Evolutionary conservation across 2,113 vertebrate species (phyloP), one percentile per base, ranked within the genome.

Genomic region (Brienomyrus longianalis): DNA sequence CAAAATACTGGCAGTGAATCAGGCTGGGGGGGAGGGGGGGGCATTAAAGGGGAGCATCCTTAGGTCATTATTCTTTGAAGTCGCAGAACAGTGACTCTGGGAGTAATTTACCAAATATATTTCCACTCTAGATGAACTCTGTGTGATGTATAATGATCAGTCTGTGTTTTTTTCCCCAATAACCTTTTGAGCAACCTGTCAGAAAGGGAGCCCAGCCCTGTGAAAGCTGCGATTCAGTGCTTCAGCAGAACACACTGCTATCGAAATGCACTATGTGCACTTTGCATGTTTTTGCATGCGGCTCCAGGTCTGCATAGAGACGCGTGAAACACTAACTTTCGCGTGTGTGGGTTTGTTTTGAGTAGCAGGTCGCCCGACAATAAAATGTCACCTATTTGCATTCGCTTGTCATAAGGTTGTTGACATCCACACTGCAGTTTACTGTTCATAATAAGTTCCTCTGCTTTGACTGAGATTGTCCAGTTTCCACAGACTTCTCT

Each of bases 311-410:
- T 51, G 45, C 88, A 89, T 86, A 86, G 89, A 87, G 90, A 88
- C 92, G 88, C 84, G 89, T 86, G 83, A 92, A 54, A 43, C 89
- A 39, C 87, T 88, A 70, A 91, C 90, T 86, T 91, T 7, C 17
- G 86, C 17, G 87, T 91, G 86, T 87, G 66, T 88, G 91, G 90
- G 86, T 88, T 88, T 90, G 90, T 89, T 90, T 89, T 90, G 90
- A 90, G 91, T 89, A 89, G 88, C 89, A 89, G 91, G 92, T 94
- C 93, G 95, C 92, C 93, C 92, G 93, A 93, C 92, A 93, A 89
- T 90, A 88, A 92, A 92, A 89, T 83, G 87, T 50, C 91, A 93
- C 93, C 90, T 93, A 92, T 94, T 94, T 95, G 94, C 92, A 93
- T 93, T 92, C 91, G 85, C 89, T 90, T 93, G 90, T 87, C 91